phyloP scores from a whole-genome alignment of 1,140 invertebrate species.

The Potamilus streckersoni region DNA sequence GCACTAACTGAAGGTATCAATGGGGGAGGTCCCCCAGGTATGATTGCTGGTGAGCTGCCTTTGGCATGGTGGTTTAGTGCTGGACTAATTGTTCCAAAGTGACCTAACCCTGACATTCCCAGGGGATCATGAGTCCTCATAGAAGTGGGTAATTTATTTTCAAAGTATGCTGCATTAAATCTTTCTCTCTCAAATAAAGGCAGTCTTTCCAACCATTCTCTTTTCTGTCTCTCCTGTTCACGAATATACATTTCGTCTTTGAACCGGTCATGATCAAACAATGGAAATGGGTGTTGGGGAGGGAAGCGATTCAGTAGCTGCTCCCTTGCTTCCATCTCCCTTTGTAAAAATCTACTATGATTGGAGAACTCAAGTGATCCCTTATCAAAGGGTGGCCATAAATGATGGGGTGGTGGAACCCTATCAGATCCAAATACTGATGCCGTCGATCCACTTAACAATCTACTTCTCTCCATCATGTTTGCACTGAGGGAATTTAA shows the following conservation, averaged over 20 bases:
- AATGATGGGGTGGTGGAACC: constrained; percentile 29
- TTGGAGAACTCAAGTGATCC: constrained; percentile 32
- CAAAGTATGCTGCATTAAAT: constrained; percentile 19
- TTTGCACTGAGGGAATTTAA: constrained; percentile 19
- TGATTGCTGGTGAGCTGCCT: constrained; percentile 18
- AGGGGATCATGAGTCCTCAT: constrained; percentile 21
- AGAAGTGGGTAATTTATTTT: constrained; percentile 23
- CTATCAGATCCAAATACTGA: constrained; percentile 8
- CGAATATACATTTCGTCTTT: constrained; percentile 48
- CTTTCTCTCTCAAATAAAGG: constrained; percentile 41
- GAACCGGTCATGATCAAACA: constrained; percentile 48
- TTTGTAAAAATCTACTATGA: constrained; percentile 40
- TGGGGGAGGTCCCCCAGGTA: constrained; percentile 25
- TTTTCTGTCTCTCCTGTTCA: constrained; percentile 32
- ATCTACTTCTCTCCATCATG: constrained; percentile 38
- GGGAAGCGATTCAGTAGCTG: constrained; percentile 32
- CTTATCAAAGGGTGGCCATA: constrained; percentile 60
- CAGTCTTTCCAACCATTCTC: constrained; percentile 45
- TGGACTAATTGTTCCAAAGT: constrained; percentile 39
- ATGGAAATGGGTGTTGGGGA: constrained; percentile 20
- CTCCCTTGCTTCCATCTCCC: constrained; percentile 42
- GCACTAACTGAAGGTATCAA: constrained; percentile 39
- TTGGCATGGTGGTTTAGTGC: constrained; percentile 42
- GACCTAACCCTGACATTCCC: not conserved
- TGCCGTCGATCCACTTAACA: constrained; percentile 18